Conservation (phyloP, 2,113 vertebrate genomes). For the Channa maculata region DNA sequence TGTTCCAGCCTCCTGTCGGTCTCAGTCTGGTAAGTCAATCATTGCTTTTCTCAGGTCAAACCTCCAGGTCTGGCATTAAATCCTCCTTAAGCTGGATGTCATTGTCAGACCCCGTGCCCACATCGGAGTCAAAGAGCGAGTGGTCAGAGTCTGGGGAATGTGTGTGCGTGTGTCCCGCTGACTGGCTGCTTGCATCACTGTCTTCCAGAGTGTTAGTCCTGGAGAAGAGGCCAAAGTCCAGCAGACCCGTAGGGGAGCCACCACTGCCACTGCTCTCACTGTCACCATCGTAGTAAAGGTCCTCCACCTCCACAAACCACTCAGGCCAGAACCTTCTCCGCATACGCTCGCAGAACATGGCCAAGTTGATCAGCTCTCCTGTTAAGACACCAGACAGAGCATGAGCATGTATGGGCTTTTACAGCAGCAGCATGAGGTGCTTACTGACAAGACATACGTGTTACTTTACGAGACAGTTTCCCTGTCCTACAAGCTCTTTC, state of each 20-base stretch:
- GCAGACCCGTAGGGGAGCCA: slow-evolving; percentile 72
- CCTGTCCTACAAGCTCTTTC: slow-evolving; percentile 8
- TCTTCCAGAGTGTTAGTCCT: slow-evolving; percentile 95
- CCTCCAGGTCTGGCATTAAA: slow-evolving; percentile 65
- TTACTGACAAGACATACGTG: not conserved
- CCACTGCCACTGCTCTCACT: slow-evolving; percentile 83
- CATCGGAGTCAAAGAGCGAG: slow-evolving; percentile 94
- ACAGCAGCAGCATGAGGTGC: slow-evolving; percentile 31
- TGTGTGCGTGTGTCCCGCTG: slow-evolving; percentile 71
- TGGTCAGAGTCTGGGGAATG: slow-evolving; percentile 88
- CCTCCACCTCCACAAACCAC: slow-evolving; percentile 93
- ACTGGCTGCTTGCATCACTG: slow-evolving; percentile 85
- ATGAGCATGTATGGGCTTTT: not conserved
- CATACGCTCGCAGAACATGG: slow-evolving; percentile 98
- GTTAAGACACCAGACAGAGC: slow-evolving; percentile 40
- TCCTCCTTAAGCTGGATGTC: slow-evolving; percentile 89
- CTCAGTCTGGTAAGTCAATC: slow-evolving; percentile 4
- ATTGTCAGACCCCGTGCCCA: slow-evolving; percentile 91
- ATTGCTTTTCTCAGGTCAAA: slow-evolving; percentile 51
- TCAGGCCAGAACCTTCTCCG: slow-evolving; percentile 96
- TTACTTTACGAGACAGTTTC: not conserved
- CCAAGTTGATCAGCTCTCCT: slow-evolving; percentile 97
- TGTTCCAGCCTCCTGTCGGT: slow-evolving; percentile 30
- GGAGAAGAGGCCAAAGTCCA: slow-evolving; percentile 93
- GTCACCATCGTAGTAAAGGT: slow-evolving; percentile 90